phyloP scores from a whole-genome alignment of 2,888 invertebrate genomes.

The Drosophila anomalata region DNA sequence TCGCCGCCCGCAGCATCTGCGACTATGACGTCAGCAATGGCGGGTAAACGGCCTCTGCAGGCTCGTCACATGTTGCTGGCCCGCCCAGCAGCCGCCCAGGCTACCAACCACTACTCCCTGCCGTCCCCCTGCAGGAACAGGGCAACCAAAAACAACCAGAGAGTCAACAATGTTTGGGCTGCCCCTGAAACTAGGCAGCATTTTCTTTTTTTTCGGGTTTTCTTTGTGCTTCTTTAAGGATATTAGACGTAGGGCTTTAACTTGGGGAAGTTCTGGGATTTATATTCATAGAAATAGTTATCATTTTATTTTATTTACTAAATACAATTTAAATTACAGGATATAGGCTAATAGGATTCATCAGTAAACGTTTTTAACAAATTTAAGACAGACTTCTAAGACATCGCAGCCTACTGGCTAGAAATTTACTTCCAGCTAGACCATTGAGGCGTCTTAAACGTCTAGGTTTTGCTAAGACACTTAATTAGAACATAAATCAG shows the following conservation, averaged over 20 bases:
- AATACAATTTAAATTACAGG: not conserved
- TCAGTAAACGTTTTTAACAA: too few relatives aligned
- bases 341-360: too few relatives aligned
- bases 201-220: not conserved
- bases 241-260: not conserved
- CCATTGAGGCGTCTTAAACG: too few relatives aligned
- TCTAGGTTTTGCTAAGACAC: too few relatives aligned
- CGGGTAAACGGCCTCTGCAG: slow-evolving; percentile 72
- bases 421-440: too few relatives aligned
- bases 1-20: slow-evolving; percentile 30
- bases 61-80: slow-evolving; percentile 71
- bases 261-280: not conserved
- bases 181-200: slow-evolving; percentile 54
- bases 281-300: not conserved
- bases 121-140: not conserved
- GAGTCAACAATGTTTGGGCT: slow-evolving; percentile 33
- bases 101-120: slow-evolving; percentile 5
- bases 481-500: too few relatives aligned
- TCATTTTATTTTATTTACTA: not conserved
- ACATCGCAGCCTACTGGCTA: too few relatives aligned
- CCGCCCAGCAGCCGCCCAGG: slow-evolving; percentile 36
- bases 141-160: not conserved
- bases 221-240: not conserved
- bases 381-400: too few relatives aligned
- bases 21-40: slow-evolving; percentile 66